phyloP scores from a whole-genome alignment of 2,113 vertebrate species.

The Thamnaconus septentrionalis region DNA sequence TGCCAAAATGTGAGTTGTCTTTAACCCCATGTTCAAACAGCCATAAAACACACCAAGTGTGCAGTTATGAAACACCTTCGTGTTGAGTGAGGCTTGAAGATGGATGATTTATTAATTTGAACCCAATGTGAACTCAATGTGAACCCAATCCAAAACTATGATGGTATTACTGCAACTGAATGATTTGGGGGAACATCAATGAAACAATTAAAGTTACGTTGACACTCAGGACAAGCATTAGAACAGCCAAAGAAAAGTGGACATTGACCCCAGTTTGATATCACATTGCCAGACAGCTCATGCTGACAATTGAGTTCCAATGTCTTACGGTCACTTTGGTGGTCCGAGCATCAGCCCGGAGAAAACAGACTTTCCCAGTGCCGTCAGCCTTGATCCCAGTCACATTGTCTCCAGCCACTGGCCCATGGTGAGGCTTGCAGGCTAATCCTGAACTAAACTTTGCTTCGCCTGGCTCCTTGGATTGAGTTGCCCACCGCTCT shows the following conservation, averaged over 20 bases:
- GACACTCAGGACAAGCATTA: too few relatives aligned
- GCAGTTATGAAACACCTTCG: conserved; percentile 6
- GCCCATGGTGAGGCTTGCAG: conserved; percentile 32
- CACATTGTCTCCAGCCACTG: conserved; percentile 46
- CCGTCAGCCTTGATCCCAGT: conserved; percentile 58
- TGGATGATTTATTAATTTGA: too few relatives aligned
- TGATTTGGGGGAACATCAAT: too few relatives aligned
- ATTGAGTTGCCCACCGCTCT: conserved; percentile 30
- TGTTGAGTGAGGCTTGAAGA: neutral
- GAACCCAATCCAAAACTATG: too few relatives aligned
- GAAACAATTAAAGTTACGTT: too few relatives aligned
- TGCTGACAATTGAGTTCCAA: neutral
- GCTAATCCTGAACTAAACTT: conserved; percentile 49
- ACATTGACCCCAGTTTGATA: too few relatives aligned
- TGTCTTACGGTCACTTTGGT: conserved; percentile 55
- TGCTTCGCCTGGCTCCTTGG: conserved; percentile 39
- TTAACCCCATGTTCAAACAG: conserved; percentile 35
- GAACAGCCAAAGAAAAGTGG: too few relatives aligned
- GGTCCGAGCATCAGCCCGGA: conserved; percentile 43
- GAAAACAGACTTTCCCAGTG: conserved; percentile 39
- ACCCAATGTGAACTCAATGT: too few relatives aligned
- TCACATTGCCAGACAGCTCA: too few relatives aligned
- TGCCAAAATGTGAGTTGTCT: conserved; percentile 28
- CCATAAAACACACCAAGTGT: conserved; percentile 31
- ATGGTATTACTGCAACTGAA: too few relatives aligned